Conservation (phyloP, 2,797 vertebrate species). For the Hyperoplus immaculatus region DNA sequence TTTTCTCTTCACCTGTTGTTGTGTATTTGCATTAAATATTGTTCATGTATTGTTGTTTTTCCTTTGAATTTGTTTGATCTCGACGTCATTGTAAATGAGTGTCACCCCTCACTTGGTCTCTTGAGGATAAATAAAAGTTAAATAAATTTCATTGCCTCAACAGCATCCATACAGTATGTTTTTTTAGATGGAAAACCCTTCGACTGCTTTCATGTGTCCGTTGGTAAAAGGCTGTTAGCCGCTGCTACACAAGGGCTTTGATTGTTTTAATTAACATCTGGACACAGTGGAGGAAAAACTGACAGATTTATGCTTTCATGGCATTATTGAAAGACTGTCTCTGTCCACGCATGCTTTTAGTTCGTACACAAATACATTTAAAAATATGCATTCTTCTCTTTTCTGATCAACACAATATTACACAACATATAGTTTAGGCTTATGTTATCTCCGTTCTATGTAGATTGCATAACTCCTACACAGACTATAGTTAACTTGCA, state of each 20-base stretch:
- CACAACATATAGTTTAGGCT: not conserved
- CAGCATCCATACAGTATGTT: conserved; percentile 21
- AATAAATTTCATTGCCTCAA: no score
- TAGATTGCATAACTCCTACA: not conserved
- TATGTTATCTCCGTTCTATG: not conserved
- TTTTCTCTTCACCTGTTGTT: no score
- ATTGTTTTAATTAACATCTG: conserved; percentile 65
- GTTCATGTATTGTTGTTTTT: no score
- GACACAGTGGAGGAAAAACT: conserved; percentile 37
- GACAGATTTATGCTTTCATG: conserved; percentile 58
- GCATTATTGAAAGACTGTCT: conserved; percentile 51
- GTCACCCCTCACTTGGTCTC: no score
- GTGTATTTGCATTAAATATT: no score
- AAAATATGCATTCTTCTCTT: conserved; percentile 4
- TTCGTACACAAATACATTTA: not conserved
- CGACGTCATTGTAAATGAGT: no score
- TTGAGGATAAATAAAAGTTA: no score
- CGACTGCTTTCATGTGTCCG: conserved; percentile 46
- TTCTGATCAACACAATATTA: not conserved
- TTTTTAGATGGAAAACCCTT: conserved; percentile 28
- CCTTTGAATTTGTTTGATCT: no score
- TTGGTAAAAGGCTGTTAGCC: conserved; percentile 16
- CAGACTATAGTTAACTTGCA: not conserved
- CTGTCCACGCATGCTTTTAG: conserved; percentile 3
- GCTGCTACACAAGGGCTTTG: conserved; percentile 41